phyloP scores from a whole-genome alignment of 2,113 vertebrate genomes.

The Trochalopteron elliotii region DNA sequence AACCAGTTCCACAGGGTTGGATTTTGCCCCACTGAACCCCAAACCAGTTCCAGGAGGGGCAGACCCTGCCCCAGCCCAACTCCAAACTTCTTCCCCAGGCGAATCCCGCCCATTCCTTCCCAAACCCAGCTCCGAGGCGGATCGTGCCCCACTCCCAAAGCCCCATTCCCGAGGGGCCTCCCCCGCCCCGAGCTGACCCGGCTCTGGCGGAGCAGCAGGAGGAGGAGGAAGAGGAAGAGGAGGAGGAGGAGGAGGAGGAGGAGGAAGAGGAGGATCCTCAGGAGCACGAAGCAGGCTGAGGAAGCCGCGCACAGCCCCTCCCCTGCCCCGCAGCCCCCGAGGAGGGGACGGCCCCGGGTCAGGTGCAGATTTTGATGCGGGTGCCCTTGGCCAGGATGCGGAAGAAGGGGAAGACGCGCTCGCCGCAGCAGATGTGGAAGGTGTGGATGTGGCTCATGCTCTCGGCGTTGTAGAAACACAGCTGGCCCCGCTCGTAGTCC shows the following conservation, averaged over 20 bases:
- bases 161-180: too few relatives aligned
- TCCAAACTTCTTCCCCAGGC: fast-evolving
- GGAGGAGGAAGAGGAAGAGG: too few relatives aligned
- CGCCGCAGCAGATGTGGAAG: slow-evolving; percentile 83
- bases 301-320: too few relatives aligned
- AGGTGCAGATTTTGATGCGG: slow-evolving; percentile 75
- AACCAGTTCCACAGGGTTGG: fast-evolving
- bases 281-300: too few relatives aligned
- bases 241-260: neutral
- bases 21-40: fast-evolving
- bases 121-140: too few relatives aligned
- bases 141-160: too few relatives aligned
- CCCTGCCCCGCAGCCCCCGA: too few relatives aligned
- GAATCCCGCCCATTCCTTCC: too few relatives aligned
- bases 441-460: slow-evolving; percentile 85
- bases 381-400: slow-evolving; percentile 75
- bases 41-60: neutral
- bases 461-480: slow-evolving; percentile 88
- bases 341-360: neutral
- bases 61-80: neutral
- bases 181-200: too few relatives aligned
- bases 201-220: too few relatives aligned
- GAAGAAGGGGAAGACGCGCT: slow-evolving; percentile 87
- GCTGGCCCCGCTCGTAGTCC: slow-evolving; percentile 81
- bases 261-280: too few relatives aligned